Evolutionary conservation across 1,140 invertebrate species (phyloP), one percentile per base, ranked within the genome.

Genomic region (Drosophila pallidifrons): DNA sequence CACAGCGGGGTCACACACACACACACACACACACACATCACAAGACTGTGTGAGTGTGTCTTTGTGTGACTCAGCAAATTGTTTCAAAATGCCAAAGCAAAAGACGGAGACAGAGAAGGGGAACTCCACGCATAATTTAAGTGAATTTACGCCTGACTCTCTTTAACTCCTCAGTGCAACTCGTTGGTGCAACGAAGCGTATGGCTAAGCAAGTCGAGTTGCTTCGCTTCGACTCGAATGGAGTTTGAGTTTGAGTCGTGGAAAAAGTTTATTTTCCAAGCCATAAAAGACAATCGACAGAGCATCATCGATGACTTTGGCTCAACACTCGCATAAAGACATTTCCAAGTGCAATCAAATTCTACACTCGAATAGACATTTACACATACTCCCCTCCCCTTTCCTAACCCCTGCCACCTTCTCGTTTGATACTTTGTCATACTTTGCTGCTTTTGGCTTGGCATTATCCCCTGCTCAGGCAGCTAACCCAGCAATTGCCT

Each of bases 341-440:
- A 89, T 89, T 87, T 85, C 78, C 68, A 89, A 89, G 67, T 89
- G 85, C 85, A 89, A 89, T 89, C 85, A 89, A 89, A 89, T 89
- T 89, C 85, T 89, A 85, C 85, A 89, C 85, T 89, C 68, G 81
- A 89, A 75, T 89, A 83, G 81, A 85, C 83, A 87, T 88, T 87
- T 78, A 86, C 58, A 79, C 75, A 79, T 65, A 68, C 71, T 46
- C 4, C 41, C 1, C 11, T 8, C 5, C 6, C 41, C 46, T 11
- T 20, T 41, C n/a, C 3, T 25, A 25, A 4, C 38, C 0, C 10
- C 6, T 4, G 20, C 20, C 20, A 25, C 20, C 20, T 25, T 25
- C 20, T 25, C 30, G 6, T 5, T 10, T 3, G 58, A 80, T 80
- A 87, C 83, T 87, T 87, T 87, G 83, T 87, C 80, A 78, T 80